Conservation (phyloP, 2,113 vertebrate genomes). For the Sarotherodon lohbergeri region DNA sequence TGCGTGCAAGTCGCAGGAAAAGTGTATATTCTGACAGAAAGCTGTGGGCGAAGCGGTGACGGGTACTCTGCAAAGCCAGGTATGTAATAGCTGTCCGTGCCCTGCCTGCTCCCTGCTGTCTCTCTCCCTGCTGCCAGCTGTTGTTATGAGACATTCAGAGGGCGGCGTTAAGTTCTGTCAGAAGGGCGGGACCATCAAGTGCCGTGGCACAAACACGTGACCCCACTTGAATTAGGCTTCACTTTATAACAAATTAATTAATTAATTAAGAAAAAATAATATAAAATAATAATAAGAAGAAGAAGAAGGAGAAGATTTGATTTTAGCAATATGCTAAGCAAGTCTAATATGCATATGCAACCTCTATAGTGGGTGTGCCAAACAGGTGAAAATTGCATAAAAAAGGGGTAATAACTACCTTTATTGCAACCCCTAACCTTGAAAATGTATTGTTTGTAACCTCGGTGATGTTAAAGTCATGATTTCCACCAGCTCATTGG, state of each 20-base stretch:
- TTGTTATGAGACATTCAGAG: constrained; percentile 34
- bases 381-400: background rate
- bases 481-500: background rate
- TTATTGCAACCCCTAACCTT: background rate
- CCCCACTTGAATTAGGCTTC: background rate
- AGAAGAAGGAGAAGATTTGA: background rate
- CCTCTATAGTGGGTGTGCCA: background rate
- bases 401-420: background rate
- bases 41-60: background rate
- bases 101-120: background rate
- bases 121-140: constrained; percentile 25
- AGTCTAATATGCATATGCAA: background rate
- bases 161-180: constrained; percentile 10
- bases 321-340: background rate
- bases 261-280: background rate
- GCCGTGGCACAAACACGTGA: constrained; percentile 30
- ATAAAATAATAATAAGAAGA: background rate
- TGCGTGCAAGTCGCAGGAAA: background rate
- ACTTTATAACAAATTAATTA: background rate
- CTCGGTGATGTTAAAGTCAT: background rate
- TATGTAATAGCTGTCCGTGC: background rate
- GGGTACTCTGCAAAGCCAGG: background rate
- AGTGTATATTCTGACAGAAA: background rate
- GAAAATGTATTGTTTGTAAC: background rate
- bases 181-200: constrained; percentile 17